Evolutionary conservation across 2,888 invertebrate genomes (phyloP), one percentile per base, ranked within the genome.

Genomic region (Drosophila subsilvestris): DNA sequence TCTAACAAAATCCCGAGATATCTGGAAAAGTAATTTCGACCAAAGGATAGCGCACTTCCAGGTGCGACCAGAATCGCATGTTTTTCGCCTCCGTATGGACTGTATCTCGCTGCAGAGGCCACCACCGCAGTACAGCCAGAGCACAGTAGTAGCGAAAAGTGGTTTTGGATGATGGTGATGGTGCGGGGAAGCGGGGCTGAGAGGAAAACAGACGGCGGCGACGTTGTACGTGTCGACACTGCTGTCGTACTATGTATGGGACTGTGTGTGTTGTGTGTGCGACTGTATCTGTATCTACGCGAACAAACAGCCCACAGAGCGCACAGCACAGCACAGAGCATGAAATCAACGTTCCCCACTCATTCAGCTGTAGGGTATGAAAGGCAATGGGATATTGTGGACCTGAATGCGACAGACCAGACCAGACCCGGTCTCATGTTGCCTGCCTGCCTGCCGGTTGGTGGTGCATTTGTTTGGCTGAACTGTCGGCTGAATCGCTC

Each of bases 221-320:
- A 43, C 49, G 57, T 50, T 58, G 58, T 51, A 69, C 65, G 70
- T 56, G 63, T 69, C 70, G 51, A 53, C 50, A 50, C 50, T 51
- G 50, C 50, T 51, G 50, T 27, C 51, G 65, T 66, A 70, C 65
- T 59, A 66, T 71, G 70, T 66, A 70, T 70, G 65, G 42, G 59
- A 48, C 42, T 62, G 62, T 45, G 37, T 67, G 53, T 67, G 45
- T n/a, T 37, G 37, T 37, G 37, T 67, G 53, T 67, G 63, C 45
- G 66, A 32, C 63, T 51, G 51, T 63, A 66, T 42, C 61, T 61
- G 55, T 25, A 42, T 55, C 57, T 45, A 57, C 80, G 85, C 78
- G 75, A 69, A 68, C 76, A 66, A 70, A 68, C 85, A 73, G 85
- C 70, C 69, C 69, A 68, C 78, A 65, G 60, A 62, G 62, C 69